Percentiles rank a stretch among this genome's conserved stretches.
These are phyloP conservation scores for Myodes glareolus DNA, from an alignment of 2,113 vertebrate genomes.

Conservation along the genomic window DNA sequence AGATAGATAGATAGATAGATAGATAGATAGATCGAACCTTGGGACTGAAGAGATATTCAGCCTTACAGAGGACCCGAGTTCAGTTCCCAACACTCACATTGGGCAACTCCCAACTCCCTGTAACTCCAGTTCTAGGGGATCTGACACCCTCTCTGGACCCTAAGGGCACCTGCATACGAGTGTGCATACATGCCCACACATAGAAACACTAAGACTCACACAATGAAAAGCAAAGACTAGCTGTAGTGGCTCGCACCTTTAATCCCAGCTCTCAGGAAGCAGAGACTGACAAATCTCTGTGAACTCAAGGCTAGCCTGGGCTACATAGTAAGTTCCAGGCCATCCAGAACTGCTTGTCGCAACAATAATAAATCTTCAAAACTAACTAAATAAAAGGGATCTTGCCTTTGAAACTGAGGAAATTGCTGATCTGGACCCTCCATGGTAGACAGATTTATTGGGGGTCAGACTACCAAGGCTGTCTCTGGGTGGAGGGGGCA, in stretches of 20 bases:
- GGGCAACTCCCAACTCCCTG: not conserved
- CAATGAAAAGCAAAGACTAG: not conserved
- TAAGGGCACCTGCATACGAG: not conserved
- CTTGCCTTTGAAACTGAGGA: not conserved
- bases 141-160: not conserved
- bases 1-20: no score
- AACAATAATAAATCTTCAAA: not conserved
- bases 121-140: not conserved
- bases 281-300: not conserved
- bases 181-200: not conserved
- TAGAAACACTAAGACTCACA: not conserved
- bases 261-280: not conserved
- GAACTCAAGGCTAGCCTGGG: not conserved
- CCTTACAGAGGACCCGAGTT: not conserved
- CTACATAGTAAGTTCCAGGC: not conserved
- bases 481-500: not conserved
- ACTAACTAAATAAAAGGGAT: not conserved
- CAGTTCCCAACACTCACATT: not conserved
- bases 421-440: not conserved
- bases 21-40: not conserved
- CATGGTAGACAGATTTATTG: not conserved
- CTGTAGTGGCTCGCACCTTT: not conserved
- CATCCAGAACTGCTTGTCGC: not conserved
- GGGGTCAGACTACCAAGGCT: not conserved
- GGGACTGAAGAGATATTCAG: not conserved